These are phyloP conservation scores for Otus sunia DNA, from an alignment of 2,113 vertebrate genomes.

Conservation along the genomic window DNA sequence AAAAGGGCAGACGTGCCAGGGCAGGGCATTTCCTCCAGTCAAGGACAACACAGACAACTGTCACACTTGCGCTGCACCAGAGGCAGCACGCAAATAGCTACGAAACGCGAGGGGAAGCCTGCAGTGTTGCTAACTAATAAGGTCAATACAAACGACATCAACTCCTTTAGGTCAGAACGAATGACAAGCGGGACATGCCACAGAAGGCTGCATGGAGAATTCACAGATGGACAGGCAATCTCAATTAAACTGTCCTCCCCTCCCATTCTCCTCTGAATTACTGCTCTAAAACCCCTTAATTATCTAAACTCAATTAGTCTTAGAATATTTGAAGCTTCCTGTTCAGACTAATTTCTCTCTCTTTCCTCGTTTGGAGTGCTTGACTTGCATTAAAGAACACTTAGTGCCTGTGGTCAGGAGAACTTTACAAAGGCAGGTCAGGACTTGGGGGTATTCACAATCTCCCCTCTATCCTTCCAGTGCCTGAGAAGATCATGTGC, in stretches of 20 bases:
- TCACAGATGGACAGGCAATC: slow-evolving; percentile 48
- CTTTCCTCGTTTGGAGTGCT: slow-evolving; percentile 38
- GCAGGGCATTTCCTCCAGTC: neutral
- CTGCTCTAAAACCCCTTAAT: slow-evolving; percentile 39
- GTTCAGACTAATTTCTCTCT: slow-evolving; percentile 33
- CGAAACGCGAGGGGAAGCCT: neutral
- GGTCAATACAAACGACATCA: slow-evolving; percentile 28
- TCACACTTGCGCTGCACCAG: neutral
- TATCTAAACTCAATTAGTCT: slow-evolving; percentile 61
- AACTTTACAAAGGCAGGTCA: slow-evolving; percentile 32
- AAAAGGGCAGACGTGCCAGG: neutral
- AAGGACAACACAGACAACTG: neutral
- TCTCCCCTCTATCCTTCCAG: neutral
- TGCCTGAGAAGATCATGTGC: neutral
- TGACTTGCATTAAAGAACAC: slow-evolving; percentile 31
- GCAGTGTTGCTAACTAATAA: neutral
- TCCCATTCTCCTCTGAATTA: slow-evolving; percentile 48
- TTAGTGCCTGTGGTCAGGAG: slow-evolving; percentile 27
- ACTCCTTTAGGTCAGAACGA: slow-evolving; percentile 22
- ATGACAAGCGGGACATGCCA: slow-evolving; percentile 4
- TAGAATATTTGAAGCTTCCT: slow-evolving; percentile 56
- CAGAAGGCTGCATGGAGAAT: slow-evolving; percentile 33
- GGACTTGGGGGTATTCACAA: neutral
- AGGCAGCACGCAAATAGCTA: neutral
- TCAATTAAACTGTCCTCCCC: slow-evolving; percentile 51